Evolutionary conservation across 2,113 vertebrate genomes (phyloP).

Genomic region (Myiopsitta monachus): DNA sequence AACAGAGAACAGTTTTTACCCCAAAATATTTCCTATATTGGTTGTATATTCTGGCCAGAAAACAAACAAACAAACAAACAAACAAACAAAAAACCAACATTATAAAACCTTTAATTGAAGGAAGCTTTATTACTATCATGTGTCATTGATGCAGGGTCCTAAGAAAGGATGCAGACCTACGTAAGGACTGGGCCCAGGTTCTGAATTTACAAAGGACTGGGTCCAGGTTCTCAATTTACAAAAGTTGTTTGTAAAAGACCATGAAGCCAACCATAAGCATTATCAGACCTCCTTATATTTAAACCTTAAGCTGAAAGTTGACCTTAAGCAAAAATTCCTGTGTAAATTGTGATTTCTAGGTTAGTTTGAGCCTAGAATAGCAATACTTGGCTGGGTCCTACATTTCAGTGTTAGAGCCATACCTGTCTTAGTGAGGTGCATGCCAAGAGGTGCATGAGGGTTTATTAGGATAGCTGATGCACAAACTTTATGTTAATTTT

Average conservation of each 20-base stretch:
- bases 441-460: background rate
- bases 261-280: background rate
- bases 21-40: background rate
- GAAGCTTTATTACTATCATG: background rate
- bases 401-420: background rate
- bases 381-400: background rate
- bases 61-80: background rate
- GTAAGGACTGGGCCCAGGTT: background rate
- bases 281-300: background rate
- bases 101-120: background rate
- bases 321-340: background rate
- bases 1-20: background rate
- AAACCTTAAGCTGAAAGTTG: background rate
- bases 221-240: background rate
- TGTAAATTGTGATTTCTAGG: background rate
- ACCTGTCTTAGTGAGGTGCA: background rate
- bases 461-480: background rate
- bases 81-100: background rate
- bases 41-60: background rate
- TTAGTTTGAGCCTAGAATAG: background rate
- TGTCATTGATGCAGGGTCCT: background rate
- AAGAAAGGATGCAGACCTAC: too few species aligned
- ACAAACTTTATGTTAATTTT: background rate
- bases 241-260: background rate
- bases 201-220: background rate